Percentiles rank a stretch among this genome's conserved stretches.
phyloP scores from a whole-genome alignment of 2,797 vertebrate genomes.

The Pangasius macronema region DNA sequence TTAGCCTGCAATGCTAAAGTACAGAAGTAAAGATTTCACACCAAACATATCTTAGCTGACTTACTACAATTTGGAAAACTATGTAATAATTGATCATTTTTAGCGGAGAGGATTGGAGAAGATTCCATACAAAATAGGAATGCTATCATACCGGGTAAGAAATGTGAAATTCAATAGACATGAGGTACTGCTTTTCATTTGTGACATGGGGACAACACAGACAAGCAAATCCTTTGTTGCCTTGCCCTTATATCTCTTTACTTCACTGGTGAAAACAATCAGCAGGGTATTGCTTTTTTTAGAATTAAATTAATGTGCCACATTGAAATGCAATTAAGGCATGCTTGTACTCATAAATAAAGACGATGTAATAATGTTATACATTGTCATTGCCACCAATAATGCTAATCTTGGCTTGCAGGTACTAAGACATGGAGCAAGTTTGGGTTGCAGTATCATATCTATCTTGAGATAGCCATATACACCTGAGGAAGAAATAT shows the following conservation, averaged over 20 bases:
- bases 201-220: background rate
- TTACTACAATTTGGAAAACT: too few species aligned
- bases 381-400: background rate
- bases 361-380: background rate
- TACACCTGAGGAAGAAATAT: background rate
- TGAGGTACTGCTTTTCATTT: background rate
- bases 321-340: background rate
- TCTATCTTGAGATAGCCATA: background rate
- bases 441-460: background rate
- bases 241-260: background rate
- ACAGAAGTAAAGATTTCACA: background rate
- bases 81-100: too few species aligned
- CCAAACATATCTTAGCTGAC: background rate
- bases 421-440: slow-evolving; percentile 34
- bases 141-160: background rate
- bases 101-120: background rate
- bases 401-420: slow-evolving; percentile 10
- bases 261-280: background rate
- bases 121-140: background rate
- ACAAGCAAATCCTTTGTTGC: background rate
- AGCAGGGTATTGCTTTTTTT: background rate
- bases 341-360: background rate
- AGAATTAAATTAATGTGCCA: background rate
- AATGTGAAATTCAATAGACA: background rate
- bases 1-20: background rate